phyloP scores from a whole-genome alignment of 2,113 vertebrate genomes.

The Cyanoliseus patagonus region DNA sequence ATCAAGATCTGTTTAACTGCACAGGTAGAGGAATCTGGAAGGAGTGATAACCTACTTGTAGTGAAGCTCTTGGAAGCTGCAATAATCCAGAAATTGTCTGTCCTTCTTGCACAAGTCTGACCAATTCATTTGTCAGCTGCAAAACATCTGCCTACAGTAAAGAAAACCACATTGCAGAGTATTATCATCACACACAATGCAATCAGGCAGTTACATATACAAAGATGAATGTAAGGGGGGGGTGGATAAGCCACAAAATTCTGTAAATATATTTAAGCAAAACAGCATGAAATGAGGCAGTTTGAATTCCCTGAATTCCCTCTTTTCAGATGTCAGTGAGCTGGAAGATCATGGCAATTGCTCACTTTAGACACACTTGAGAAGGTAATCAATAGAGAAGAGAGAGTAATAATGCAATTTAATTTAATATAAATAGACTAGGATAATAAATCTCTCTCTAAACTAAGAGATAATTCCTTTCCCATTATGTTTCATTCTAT shows the following conservation, averaged over 20 bases:
- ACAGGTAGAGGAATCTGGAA: background rate
- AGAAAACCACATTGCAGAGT: background rate
- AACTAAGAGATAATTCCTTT: background rate
- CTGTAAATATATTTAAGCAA: background rate
- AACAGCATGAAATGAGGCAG: background rate
- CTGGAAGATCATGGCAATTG: background rate
- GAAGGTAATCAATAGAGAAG: constrained; percentile 7
- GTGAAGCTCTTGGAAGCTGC: background rate
- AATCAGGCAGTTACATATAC: background rate
- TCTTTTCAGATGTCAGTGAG: background rate
- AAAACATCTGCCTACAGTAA: background rate
- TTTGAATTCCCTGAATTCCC: background rate
- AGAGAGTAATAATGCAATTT: constrained; percentile 4
- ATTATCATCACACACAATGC: background rate
- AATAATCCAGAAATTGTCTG: background rate
- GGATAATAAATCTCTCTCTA: background rate
- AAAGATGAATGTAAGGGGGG: background rate
- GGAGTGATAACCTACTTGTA: background rate
- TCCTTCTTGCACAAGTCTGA: background rate
- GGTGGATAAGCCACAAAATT: background rate
- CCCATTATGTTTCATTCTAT: background rate
- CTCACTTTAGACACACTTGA: background rate
- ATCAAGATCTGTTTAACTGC: background rate
- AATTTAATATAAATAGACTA: constrained; percentile 22
- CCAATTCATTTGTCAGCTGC: background rate